Evolutionary conservation across 2,797 vertebrate species (phyloP).

Genomic region (Gallinago solitaria): DNA sequence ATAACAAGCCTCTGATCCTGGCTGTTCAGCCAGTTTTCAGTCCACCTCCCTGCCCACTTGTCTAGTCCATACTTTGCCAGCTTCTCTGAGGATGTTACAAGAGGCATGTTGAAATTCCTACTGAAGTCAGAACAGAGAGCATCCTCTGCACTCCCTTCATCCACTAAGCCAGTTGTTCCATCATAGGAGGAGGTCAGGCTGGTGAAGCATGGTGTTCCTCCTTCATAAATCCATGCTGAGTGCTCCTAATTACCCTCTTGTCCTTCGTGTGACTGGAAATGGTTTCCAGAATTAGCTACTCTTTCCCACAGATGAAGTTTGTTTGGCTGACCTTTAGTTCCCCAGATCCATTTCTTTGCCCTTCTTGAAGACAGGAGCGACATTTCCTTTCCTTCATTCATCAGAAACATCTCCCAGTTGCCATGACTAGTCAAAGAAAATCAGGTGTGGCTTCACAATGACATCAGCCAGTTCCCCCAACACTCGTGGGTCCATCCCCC

Average conservation of each 20-base stretch:
- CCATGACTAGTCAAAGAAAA: background rate
- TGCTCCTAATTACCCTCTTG: background rate
- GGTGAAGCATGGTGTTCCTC: background rate
- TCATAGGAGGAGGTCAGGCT: background rate
- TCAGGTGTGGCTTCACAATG: background rate
- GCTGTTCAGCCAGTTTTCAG: background rate
- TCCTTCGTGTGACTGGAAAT: background rate
- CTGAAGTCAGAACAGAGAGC: background rate
- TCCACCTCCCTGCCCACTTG: background rate
- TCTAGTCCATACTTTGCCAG: background rate
- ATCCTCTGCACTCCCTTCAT: background rate
- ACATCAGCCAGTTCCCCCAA: background rate
- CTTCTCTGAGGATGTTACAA: background rate
- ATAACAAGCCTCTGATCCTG: background rate
- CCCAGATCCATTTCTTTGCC: background rate
- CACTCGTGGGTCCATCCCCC: fast-evolving
- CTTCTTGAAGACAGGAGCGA: background rate
- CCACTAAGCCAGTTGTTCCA: background rate
- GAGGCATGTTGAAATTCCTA: background rate
- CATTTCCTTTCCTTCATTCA: background rate
- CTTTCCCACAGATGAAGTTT: background rate
- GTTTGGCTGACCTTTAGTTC: background rate
- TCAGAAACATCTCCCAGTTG: background rate
- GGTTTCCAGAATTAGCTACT: background rate
- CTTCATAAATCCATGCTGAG: background rate